Base-by-base conservation (phyloP, 2,888 invertebrate genomes). In the Hydrotaea cyrtoneurina region DNA sequence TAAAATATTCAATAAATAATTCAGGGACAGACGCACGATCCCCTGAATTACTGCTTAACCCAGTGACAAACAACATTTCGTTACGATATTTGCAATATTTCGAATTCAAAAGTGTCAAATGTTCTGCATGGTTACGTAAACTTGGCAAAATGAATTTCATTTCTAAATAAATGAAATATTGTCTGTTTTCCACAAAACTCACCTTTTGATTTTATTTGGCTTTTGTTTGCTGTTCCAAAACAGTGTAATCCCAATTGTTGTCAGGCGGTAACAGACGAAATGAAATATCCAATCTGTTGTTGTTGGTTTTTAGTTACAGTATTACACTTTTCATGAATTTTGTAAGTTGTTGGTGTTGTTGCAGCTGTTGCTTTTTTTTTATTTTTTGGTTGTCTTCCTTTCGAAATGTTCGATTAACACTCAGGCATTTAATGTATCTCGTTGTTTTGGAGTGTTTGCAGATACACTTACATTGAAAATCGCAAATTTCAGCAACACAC, bases 151-250 rank as follows among this genome's bases (percentile, higher is more conserved):
- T n/a, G n/a, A n/a, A n/a, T n/a, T n/a, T n/a, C n/a, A n/a, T n/a
- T n/a, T n/a, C n/a, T n/a, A n/a, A n/a, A n/a, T n/a, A n/a, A n/a
- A n/a, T n/a, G n/a, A n/a, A n/a, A n/a, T n/a, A n/a, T n/a, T n/a
- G n/a, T n/a, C 7, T 31, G 31, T 31, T 31, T 31, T 31, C 7
- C n/a, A n/a, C n/a, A n/a, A n/a, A 31, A 31, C 57, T 62, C 17
- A 75, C 62, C 75, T 75, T 46, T 75, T 74, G 31, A 50, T 76
- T 50, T 76, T 26, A 10, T 31, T 31, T 31, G 2, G 2, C 39
- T 39, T 69, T 13, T 10, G 31, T 31, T 31, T 31, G 31, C 31
- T 31, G 31, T 31, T 31, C 31, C 69, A 46, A 21, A 46, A 69
- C 13, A 69, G 43, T 23, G 21, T 46, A 21, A 69, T 69, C 69